Base-by-base conservation (phyloP, 2,113 vertebrate species). In the Conger conger region DNA sequence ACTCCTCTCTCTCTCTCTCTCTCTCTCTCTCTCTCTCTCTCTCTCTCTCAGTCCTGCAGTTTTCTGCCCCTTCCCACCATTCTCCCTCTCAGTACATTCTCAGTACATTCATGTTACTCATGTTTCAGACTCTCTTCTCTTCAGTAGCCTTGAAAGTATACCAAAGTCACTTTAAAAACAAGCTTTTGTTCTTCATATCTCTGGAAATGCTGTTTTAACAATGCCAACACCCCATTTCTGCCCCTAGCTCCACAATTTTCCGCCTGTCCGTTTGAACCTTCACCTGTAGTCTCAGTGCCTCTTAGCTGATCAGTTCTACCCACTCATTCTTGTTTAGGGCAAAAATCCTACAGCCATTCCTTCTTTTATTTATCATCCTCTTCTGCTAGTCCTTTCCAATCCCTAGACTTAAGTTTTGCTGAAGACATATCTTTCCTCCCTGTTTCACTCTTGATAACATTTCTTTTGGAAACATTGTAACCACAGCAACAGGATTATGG, bases 211-310 rank as follows among this genome's bases (percentile, higher is more conserved):
- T 68, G 60, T 68, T 9, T n/a, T n/a, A n/a, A n/a, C n/a, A n/a
- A n/a, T n/a, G n/a, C n/a, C n/a, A n/a, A n/a, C n/a, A n/a, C n/a
- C 60, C 5, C 17, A 3, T 20, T 7, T 23, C 2, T 13, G 27
- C n/a, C 68, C 27, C 13, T n/a, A n/a, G n/a, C n/a, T 45, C 81
- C 82, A 81, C 85, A 87, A 81, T 88, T 83, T 45, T 84, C 2
- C 57, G 33, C 35, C 45, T 9, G 45, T 13, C 11, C 11, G 45
- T 42, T 42, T 9, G 9, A 42, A 9, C 40, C 40, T 9, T 9
- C 40, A 42, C 40, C 40, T n/a, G n/a, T n/a, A n/a, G n/a, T n/a
- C n/a, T n/a, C n/a, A n/a, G n/a, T n/a, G n/a, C n/a, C n/a, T n/a
- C n/a, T n/a, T n/a, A n/a, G n/a, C n/a, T n/a, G 1, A 6, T 9